These are phyloP conservation scores for Apeltes quadracus DNA, from an alignment of 2,113 vertebrate genomes.

Conservation along the genomic window DNA sequence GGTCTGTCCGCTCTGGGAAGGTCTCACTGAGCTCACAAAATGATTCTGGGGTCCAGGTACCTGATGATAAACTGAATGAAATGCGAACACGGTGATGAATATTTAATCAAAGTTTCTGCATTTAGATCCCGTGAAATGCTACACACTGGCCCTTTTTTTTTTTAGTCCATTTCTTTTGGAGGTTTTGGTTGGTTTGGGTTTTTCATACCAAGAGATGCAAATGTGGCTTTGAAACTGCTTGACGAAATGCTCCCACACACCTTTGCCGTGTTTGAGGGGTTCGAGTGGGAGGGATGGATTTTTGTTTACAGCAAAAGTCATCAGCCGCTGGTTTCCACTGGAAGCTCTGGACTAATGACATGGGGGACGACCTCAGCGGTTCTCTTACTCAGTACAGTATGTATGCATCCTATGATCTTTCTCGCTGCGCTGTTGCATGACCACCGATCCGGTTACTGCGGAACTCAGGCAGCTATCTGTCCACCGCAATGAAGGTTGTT, in stretches of 20 bases:
- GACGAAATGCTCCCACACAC: constrained; percentile 4
- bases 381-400: constrained; percentile 81
- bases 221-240: constrained; percentile 3
- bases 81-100: not conserved
- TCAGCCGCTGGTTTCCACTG: constrained; percentile 74
- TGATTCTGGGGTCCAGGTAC: not conserved
- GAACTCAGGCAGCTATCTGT: constrained; percentile 48
- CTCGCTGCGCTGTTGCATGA: constrained; percentile 84
- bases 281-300: constrained; percentile 56
- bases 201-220: constrained; percentile 5
- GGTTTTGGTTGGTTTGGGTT: not conserved
- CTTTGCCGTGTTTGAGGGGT: constrained; percentile 24
- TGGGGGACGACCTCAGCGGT: constrained; percentile 77
- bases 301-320: constrained; percentile 80
- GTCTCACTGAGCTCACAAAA: not conserved
- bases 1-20: not conserved
- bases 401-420: constrained; percentile 84
- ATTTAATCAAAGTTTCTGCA: not conserved
- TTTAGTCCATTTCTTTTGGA: not conserved
- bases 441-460: constrained; percentile 67
- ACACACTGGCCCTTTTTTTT: not conserved
- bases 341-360: constrained; percentile 79
- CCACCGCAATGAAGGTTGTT: constrained; percentile 32
- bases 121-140: not conserved
- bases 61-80: not conserved